A percentile compares a stretch with the other conserved stretches of the same genome.
Evolutionary conservation across 2,113 vertebrate species (phyloP).

Genomic region (Rhinopomastus cyanomelas): DNA sequence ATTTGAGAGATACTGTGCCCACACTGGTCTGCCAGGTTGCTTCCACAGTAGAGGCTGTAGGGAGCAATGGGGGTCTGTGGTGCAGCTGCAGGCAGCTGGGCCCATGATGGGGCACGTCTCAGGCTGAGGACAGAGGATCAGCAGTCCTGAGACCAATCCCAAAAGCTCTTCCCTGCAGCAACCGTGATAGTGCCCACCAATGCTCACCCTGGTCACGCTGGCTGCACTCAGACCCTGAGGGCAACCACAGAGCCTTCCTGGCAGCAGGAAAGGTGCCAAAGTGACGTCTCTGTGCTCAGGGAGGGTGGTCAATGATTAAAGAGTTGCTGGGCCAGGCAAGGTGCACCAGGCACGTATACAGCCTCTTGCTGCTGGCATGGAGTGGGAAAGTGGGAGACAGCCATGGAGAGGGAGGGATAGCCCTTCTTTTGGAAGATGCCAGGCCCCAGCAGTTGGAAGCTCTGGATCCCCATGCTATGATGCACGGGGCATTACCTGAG

Average conservation of each 20-base stretch:
- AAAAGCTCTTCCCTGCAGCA: background rate
- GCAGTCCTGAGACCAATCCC: background rate
- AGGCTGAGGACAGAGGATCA: background rate
- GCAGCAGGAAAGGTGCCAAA: background rate
- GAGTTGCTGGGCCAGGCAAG: background rate
- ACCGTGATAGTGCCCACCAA: background rate
- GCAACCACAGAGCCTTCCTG: background rate
- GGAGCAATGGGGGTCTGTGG: rapidly evolving
- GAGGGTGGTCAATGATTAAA: constrained; percentile 17
- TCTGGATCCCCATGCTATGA: rapidly evolving
- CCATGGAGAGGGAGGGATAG: background rate
- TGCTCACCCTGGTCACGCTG: background rate
- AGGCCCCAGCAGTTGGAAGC: rapidly evolving
- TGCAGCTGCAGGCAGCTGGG: rapidly evolving
- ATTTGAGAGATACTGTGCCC: background rate
- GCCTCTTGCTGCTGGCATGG: rapidly evolving
- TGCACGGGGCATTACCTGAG: rapidly evolving
- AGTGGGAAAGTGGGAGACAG: background rate
- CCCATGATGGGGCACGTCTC: background rate
- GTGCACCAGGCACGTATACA: background rate
- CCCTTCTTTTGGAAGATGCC: rapidly evolving
- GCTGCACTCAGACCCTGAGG: rapidly evolving
- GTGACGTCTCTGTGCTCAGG: background rate
- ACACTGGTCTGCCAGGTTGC: background rate
- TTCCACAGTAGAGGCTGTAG: background rate